Evolutionary conservation across 2,888 invertebrate genomes (phyloP).

Genomic region (Lamellibrachia columna): DNA sequence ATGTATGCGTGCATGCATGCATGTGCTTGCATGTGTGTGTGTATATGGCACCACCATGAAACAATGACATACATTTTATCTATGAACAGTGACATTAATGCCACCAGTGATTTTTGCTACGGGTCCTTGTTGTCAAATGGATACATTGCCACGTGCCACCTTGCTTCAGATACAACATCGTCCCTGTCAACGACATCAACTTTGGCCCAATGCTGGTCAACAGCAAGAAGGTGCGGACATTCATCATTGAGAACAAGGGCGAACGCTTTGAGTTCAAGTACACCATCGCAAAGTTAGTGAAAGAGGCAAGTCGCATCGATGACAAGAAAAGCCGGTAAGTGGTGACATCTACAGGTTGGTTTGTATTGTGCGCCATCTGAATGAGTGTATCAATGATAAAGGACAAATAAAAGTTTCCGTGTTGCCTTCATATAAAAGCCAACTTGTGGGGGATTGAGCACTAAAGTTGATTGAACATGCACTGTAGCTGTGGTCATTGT

Average conservation of each 20-base stretch:
- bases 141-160: not conserved
- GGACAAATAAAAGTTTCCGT: not conserved
- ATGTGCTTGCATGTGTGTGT: not conserved
- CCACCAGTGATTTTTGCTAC: not conserved
- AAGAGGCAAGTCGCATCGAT: slow-evolving; percentile 30
- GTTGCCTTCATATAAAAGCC: not conserved
- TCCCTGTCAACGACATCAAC: slow-evolving; percentile 64
- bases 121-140: not conserved
- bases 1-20: not conserved
- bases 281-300: slow-evolving; percentile 53
- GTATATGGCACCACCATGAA: not conserved
- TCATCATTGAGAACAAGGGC: slow-evolving; percentile 65
- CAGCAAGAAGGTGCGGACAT: slow-evolving; percentile 62
- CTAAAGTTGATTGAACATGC: not conserved
- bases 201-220: slow-evolving; percentile 64
- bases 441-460: not conserved
- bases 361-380: not conserved
- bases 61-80: too few relatives aligned
- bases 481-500: not conserved
- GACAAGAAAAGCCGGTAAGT: slow-evolving; percentile 46
- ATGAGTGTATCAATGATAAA: not conserved
- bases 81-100: not conserved
- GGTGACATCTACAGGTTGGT: not conserved
- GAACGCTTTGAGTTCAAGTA: slow-evolving; percentile 66
- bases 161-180: slow-evolving; percentile 59